Evolutionary conservation across 2,888 invertebrate genomes (phyloP).

Genomic region (Drosophila limbata): DNA sequence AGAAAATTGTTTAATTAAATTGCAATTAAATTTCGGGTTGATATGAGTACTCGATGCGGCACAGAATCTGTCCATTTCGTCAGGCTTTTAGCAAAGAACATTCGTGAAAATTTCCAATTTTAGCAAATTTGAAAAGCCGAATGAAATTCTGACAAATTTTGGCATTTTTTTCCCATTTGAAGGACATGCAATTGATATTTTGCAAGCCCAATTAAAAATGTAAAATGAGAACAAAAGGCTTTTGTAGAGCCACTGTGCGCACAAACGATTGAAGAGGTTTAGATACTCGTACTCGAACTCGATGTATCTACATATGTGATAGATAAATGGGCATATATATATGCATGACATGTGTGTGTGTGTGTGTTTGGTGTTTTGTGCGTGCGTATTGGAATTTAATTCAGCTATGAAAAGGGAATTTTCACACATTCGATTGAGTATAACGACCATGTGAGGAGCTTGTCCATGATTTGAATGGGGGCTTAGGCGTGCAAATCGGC

Average conservation of each 20-base stretch:
- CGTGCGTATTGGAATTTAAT: conserved; percentile 68
- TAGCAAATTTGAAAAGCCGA: neutral
- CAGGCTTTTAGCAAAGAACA: neutral
- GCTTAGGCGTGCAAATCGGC: conserved; percentile 44
- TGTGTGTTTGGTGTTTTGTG: conserved; percentile 18
- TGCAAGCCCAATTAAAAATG: conserved; percentile 10
- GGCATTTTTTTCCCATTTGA: neutral
- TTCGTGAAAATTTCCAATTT: neutral
- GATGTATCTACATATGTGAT: conserved; percentile 17
- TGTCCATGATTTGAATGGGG: conserved; percentile 49
- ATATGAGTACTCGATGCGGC: neutral
- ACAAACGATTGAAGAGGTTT: conserved; percentile 21
- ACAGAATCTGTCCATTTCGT: neutral
- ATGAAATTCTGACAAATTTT: neutral
- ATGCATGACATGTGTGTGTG: neutral
- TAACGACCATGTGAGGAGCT: conserved; percentile 30
- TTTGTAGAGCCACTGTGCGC: conserved; percentile 40
- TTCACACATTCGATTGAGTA: conserved; percentile 64
- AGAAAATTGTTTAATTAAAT: neutral
- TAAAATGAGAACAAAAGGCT: conserved; percentile 8
- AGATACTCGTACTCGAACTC: conserved; percentile 11
- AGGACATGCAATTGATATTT: neutral
- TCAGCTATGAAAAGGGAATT: conserved; percentile 65
- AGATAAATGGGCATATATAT: conserved; percentile 9
- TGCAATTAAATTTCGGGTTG: too few relatives aligned